A percentile compares a stretch with the other conserved stretches of the same genome.
phyloP scores from a whole-genome alignment of 2,113 vertebrate genomes.

The Quiscalus mexicanus region DNA sequence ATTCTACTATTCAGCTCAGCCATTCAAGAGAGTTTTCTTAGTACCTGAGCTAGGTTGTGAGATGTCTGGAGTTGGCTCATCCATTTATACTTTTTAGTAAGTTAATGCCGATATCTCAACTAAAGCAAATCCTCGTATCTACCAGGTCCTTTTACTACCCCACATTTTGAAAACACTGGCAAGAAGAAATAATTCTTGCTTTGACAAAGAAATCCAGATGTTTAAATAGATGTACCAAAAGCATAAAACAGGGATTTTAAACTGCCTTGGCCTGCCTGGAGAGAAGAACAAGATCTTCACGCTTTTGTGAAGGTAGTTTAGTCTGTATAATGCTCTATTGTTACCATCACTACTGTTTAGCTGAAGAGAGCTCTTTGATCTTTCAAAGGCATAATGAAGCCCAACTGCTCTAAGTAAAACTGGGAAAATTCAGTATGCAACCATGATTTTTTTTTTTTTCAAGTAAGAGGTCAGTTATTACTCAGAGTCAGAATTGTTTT shows the following conservation, averaged over 20 bases:
- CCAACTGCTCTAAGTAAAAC: neutral
- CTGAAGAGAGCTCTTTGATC: neutral
- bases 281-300: neutral
- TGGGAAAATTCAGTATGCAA: neutral
- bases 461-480: neutral
- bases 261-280: neutral
- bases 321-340: neutral
- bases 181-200: neutral
- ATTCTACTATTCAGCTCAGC: neutral
- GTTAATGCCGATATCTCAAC: neutral
- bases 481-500: neutral
- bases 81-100: neutral
- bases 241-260: neutral
- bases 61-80: neutral
- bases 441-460: neutral
- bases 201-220: neutral
- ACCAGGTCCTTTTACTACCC: neutral
- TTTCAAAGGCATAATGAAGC: conserved; percentile 4
- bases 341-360: neutral
- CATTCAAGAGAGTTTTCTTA: neutral
- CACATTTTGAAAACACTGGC: neutral
- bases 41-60: neutral
- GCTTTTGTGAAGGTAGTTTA: neutral
- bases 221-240: neutral
- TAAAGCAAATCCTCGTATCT: neutral